phyloP scores from a whole-genome alignment of 2,797 vertebrate species.

The Spheniscus humboldti region DNA sequence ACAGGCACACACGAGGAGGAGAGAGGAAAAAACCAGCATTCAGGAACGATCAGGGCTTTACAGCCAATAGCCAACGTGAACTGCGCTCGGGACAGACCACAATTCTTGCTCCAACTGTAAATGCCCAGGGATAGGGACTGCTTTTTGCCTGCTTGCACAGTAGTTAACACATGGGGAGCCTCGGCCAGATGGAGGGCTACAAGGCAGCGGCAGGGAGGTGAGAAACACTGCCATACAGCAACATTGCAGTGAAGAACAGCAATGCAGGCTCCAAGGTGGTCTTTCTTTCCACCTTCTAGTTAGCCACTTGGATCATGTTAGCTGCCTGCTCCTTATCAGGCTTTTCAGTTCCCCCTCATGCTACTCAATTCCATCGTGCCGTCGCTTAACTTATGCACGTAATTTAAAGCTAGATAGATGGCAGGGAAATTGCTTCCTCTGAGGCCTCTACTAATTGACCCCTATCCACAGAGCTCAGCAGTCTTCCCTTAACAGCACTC shows the following conservation, averaged over 20 bases:
- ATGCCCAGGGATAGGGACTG: rapidly evolving
- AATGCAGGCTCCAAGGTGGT: background rate
- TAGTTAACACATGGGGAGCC: background rate
- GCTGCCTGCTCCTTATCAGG: conserved; percentile 1
- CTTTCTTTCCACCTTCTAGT: background rate
- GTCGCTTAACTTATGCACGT: background rate
- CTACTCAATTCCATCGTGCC: conserved; percentile 10
- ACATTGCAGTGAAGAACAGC: background rate
- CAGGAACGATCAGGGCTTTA: background rate
- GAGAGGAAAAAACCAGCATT: background rate
- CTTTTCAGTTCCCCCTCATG: conserved; percentile 7
- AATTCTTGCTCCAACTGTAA: background rate
- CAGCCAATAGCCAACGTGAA: background rate
- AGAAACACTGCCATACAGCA: background rate
- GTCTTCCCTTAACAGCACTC: conserved; percentile 59
- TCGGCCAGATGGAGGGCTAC: background rate
- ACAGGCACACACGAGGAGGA: rapidly evolving
- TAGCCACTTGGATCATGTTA: background rate
- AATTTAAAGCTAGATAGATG: conserved; percentile 49
- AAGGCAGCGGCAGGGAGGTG: background rate
- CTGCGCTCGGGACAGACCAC: rapidly evolving
- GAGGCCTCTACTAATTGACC: conserved; percentile 66
- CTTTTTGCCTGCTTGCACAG: background rate
- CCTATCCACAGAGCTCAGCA: conserved; percentile 70
- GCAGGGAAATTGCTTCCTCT: conserved; percentile 50